Base-by-base conservation (phyloP, 1,140 invertebrate species). In the Oryzaephilus surinamensis region DNA sequence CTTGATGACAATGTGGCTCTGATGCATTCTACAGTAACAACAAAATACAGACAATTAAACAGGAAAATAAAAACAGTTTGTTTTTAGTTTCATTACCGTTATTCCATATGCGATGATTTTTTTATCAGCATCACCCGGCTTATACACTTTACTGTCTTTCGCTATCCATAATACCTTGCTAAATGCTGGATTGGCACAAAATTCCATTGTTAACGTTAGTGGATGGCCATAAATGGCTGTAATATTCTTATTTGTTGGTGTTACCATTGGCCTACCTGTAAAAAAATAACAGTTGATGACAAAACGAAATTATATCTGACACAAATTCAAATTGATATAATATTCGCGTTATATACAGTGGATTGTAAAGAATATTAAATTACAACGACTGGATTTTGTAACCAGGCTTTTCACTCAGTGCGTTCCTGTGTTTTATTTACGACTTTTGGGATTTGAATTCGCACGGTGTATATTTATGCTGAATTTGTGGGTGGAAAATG, bases 191-290 rank as follows among this genome's bases (percentile, higher is more conserved):
- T 70, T 70, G 48, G 69, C 69, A 52, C 69, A 71, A 48, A 71
- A 71, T 55, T 71, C 69, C 44, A 70, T 69, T 6, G 65, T 63
- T 4, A 71, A 50, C 19, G 67, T 69, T 16, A 70, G 40, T 0
- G 67, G 67, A 13, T 68, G 66, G 15, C 68, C 69, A n/a, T 66
- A 65, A 38, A 69, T 64, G 14, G 68, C 68, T 2, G 68, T 64
- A 17, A 69, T 61, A 21, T 63, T 71, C 47, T 67, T 60, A 54
- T 69, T 69, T 6, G 57, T 50, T 0, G 68, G 66, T 31, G 61
- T 54, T 12, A 65, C 63, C 29, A 65, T 67, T 43, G 69, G 69
- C 16, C 57, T 53, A 27, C 69, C 69, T 71, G 48, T 7, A 58
- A 58, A 6, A 48, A 19, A 31, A 34, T 11, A 29, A 40, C 36